Conservation (phyloP, 1,140 invertebrate genomes). For the Dreissena rostriformis region DNA sequence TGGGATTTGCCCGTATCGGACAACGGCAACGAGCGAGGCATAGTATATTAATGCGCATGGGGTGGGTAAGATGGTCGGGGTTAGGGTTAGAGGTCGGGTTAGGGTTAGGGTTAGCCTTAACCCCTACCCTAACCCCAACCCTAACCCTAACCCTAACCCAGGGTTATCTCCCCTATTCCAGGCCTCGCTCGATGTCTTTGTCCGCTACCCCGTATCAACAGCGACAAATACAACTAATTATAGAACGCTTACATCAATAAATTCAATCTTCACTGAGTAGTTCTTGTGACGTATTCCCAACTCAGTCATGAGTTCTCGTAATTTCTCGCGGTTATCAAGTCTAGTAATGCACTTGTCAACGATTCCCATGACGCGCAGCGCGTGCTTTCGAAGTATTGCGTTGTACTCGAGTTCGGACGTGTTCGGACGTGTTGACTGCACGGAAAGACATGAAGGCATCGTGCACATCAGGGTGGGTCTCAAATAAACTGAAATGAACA, state of each 20-base stretch:
- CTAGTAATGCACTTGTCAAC: slow-evolving; percentile 84
- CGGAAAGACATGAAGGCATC: slow-evolving; percentile 83
- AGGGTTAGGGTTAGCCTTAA: no score
- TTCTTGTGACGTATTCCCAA: slow-evolving; percentile 82
- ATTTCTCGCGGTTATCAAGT: slow-evolving; percentile 82
- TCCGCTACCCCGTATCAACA: no score
- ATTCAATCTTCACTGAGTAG: slow-evolving; percentile 83
- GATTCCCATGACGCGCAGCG: slow-evolving; percentile 84
- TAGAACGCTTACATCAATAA: slow-evolving; percentile 84
- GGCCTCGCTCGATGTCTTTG: no score
- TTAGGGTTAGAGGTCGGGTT: no score
- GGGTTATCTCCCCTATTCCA: no score
- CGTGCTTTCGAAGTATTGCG: slow-evolving; percentile 82
- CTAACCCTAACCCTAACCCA: no score
- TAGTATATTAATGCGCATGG: no score
- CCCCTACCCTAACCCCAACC: no score
- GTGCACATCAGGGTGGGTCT: slow-evolving; percentile 84
- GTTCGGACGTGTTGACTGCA: slow-evolving; percentile 80
- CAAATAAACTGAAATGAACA: slow-evolving; percentile 81
- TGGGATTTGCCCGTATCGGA: no score
- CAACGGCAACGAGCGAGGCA: no score
- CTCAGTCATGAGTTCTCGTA: slow-evolving; percentile 82
- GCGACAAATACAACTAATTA: no score
- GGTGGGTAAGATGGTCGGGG: no score
- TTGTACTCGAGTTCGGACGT: slow-evolving; percentile 82